phyloP scores from a whole-genome alignment of 2,888 invertebrate species.

The Asteroscopus sphinx region DNA sequence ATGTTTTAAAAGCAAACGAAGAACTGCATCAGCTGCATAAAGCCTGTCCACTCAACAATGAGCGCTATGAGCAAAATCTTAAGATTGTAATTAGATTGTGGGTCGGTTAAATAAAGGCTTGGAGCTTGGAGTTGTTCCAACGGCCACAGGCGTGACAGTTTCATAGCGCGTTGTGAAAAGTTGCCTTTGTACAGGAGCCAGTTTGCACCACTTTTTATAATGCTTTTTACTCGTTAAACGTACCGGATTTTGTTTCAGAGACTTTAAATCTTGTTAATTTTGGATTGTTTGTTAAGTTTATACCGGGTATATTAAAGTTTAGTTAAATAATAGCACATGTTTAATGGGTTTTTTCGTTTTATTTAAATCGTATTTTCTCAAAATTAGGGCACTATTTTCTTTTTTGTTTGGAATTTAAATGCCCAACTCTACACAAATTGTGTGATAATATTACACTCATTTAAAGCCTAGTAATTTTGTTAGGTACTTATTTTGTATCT shows the following conservation, averaged over 20 bases:
- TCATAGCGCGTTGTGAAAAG: constrained; percentile 70
- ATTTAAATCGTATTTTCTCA: not conserved
- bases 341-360: constrained; percentile 5
- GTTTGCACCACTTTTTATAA: constrained; percentile 58
- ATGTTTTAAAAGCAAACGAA: constrained; percentile 38
- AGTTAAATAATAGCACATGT: constrained; percentile 19
- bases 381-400: not conserved
- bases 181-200: constrained; percentile 64
- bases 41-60: constrained; percentile 20
- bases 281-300: constrained; percentile 47
- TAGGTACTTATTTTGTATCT: not conserved
- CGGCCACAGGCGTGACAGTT: constrained; percentile 68
- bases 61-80: constrained; percentile 25
- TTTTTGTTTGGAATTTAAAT: constrained; percentile 10
- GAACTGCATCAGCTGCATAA: constrained; percentile 40
- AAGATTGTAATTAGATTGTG: constrained; percentile 43
- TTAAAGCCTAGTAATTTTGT: constrained; percentile 6
- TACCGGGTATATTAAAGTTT: constrained; percentile 24
- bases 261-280: constrained; percentile 61
- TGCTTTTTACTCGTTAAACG: constrained; percentile 56
- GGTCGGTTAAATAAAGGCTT: constrained; percentile 36
- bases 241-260: constrained; percentile 52
- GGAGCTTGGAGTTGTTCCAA: constrained; percentile 59
- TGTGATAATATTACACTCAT: constrained; percentile 10
- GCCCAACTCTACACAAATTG: constrained; percentile 5